Base-by-base conservation (phyloP, 2,888 invertebrate genomes). In the Zootermopsis nevadensis region DNA sequence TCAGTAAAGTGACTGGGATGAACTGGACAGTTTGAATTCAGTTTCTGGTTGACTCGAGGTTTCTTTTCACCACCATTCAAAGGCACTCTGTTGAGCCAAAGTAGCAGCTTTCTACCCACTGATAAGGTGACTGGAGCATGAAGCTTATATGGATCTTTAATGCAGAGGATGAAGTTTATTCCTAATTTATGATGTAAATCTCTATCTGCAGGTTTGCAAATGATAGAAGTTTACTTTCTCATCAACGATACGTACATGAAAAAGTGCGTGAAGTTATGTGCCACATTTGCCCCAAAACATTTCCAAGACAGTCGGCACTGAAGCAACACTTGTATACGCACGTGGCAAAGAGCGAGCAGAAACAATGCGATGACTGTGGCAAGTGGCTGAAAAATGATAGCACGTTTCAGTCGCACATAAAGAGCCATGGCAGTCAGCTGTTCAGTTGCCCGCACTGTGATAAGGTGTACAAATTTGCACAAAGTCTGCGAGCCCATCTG, bases 371-470 rank as follows among this genome's bases (percentile, higher is more conserved):
- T 27, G 42, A n/a, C 0, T 76, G 76, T 27, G 76, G 42, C 38
- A 76, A 76, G 19, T 38, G 38, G n/a, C 27, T 76, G 27, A 76
- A 76, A n/a, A 76, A 42, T 24, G 30, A 76, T 19, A n/a, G 6
- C 22, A 76, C 76, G 2, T 42, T 84, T 22, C 77, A 79, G 53
- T 53, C 82, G 0, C 83, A 84, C 30, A 82, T 84, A 82, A 83
- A 82, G 72, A 66, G 77, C 1, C 84, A 84, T 30, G 60, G 77
- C 19, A 77, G 93, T 93, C 31, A 74, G 19, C 35, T 72, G 15
- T 83, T 83, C 66, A 30, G 55, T 10, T 84, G 84, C 79, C 74
- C 83, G 8, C 55, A 83, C 35, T 84, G 84, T 79, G 77, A 83
- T 27, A 83, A 83, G 48, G 83, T 82, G 42, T 84, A 79, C 72